These are phyloP conservation scores for Choristoneura rosaceana DNA, from an alignment of 2,888 invertebrate species.

Conservation along the genomic window DNA sequence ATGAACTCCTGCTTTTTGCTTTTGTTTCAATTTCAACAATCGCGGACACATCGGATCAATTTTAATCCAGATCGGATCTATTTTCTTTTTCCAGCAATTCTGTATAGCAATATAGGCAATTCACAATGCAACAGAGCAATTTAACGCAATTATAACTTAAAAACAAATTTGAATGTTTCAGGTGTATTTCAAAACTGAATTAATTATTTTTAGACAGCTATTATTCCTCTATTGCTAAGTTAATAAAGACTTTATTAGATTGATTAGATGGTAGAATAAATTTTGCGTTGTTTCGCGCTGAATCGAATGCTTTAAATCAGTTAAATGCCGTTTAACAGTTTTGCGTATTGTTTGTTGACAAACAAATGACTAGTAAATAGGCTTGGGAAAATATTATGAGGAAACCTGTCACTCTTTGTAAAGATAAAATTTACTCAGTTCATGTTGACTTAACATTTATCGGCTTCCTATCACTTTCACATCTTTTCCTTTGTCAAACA, in stretches of 20 bases:
- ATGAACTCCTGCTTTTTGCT: background rate
- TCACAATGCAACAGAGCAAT: slow-evolving; percentile 26
- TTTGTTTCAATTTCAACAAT: background rate
- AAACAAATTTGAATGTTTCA: slow-evolving; percentile 5
- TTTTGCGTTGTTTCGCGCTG: background rate
- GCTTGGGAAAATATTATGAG: background rate
- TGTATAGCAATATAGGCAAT: background rate
- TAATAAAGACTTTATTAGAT: background rate
- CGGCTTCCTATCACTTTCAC: too few relatives aligned
- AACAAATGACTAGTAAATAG: slow-evolving; percentile 18
- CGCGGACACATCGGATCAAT: background rate
- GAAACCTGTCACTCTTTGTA: background rate
- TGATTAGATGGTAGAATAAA: background rate
- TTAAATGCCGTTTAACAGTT: slow-evolving; percentile 10
- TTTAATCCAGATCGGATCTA: background rate
- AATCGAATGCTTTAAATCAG: slow-evolving; percentile 3
- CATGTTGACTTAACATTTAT: too few relatives aligned
- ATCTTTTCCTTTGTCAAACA: too few relatives aligned
- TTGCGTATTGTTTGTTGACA: slow-evolving; percentile 29
- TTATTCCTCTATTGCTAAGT: background rate
- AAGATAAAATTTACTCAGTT: background rate
- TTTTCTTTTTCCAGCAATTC: background rate
- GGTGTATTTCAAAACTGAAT: slow-evolving; percentile 29
- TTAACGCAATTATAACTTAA: slow-evolving; percentile 33
- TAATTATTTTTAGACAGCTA: background rate